A percentile compares a stretch with the other conserved stretches of the same genome.
Conservation (phyloP, 1,140 invertebrate species). For the Drosophila lacteicornis region DNA sequence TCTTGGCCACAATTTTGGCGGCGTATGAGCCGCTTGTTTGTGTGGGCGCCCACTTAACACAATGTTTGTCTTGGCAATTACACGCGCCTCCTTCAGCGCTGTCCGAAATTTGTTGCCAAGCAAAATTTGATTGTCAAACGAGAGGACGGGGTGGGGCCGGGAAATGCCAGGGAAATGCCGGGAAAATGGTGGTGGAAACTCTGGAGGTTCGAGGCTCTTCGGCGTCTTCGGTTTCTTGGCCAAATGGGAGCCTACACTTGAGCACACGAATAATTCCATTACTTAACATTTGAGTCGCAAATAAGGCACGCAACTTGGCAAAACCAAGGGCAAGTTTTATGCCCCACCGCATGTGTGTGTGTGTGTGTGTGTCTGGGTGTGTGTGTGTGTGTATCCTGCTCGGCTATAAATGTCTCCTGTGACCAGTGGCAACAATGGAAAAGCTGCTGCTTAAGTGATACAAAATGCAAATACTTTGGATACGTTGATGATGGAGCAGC, state of each 20-base stretch:
- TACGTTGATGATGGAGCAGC: conserved; percentile 61
- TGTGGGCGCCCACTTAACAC: conserved; percentile 61
- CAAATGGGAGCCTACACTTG: conserved; percentile 38
- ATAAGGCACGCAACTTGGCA: conserved; percentile 36
- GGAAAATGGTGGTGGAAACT: neutral
- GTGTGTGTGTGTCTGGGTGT: conserved; percentile 1
- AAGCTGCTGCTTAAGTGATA: conserved; percentile 80
- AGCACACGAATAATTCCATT: conserved; percentile 70
- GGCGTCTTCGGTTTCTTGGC: neutral
- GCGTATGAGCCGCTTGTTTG: conserved; percentile 38
- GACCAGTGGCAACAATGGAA: conserved; percentile 63
- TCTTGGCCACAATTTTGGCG: conserved; percentile 23
- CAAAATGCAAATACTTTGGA: conserved; percentile 80
- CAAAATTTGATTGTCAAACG: conserved; percentile 68
- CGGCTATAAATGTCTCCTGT: conserved; percentile 76
- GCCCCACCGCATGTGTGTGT: neutral
- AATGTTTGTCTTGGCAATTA: conserved; percentile 61
- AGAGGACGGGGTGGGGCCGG: neutral
- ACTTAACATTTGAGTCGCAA: conserved; percentile 78
- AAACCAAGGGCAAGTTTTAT: conserved; percentile 51
- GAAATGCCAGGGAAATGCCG: neutral
- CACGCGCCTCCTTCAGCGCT: conserved; percentile 39
- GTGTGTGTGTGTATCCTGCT: conserved; percentile 31
- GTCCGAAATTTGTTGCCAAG: conserved; percentile 59
- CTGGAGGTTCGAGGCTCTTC: neutral